Conservation (phyloP, 1,140 invertebrate genomes). For the Vollenhovia emeryi region DNA sequence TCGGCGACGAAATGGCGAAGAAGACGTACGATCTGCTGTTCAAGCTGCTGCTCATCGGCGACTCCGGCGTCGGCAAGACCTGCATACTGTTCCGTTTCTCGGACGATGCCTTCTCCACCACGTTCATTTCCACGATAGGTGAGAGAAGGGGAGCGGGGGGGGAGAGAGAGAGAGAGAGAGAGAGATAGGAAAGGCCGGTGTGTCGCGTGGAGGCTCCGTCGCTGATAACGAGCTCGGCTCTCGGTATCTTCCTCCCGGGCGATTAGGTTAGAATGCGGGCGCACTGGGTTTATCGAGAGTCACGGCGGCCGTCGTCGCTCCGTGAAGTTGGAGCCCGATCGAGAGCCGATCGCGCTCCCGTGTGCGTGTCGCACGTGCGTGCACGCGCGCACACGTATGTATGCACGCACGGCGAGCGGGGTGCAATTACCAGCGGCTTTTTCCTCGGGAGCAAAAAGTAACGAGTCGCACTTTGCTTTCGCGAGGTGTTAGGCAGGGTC, state of each 20-base stretch:
- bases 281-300: not conserved
- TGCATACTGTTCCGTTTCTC: conserved; percentile 99
- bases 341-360: not conserved
- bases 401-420: not conserved
- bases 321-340: not conserved
- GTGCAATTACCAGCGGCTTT: conserved; percentile 16
- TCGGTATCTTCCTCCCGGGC: not conserved
- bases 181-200: not conserved
- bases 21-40: conserved; percentile 99
- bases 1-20: conserved; percentile 90
- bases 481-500: not conserved
- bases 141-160: conserved; percentile 80
- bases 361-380: not conserved
- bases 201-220: not conserved
- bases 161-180: not conserved
- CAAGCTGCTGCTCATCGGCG: conserved; percentile 98
- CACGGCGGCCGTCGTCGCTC: not conserved
- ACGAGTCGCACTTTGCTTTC: not conserved
- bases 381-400: too few relatives aligned
- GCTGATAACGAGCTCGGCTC: not conserved
- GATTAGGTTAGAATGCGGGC: conserved; percentile 33
- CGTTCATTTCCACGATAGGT: conserved; percentile 99
- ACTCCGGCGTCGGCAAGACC: conserved; percentile 99
- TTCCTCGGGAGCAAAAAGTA: not conserved
- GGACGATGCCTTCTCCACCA: conserved; percentile 99